Evolutionary conservation across 2,113 vertebrate genomes (phyloP).

Genomic region (Colistium nudipinnis): DNA sequence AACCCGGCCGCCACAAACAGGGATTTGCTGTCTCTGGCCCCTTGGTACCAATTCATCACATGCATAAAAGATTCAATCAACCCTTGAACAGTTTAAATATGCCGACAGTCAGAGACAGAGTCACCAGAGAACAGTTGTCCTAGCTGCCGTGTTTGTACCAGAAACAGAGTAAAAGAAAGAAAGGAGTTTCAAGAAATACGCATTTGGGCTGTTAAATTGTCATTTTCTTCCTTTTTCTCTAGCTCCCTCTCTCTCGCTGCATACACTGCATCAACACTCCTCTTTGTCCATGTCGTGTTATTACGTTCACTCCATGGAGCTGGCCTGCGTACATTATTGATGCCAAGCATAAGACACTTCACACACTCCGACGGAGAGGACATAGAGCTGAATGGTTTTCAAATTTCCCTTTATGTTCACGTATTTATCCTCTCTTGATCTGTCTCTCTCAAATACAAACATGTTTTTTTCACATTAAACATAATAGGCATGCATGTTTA

Average conservation of each 20-base stretch:
- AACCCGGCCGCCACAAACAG: constrained; percentile 16
- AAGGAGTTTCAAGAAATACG: constrained; percentile 8
- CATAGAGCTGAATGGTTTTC: constrained; percentile 13
- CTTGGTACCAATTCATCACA: constrained; percentile 48
- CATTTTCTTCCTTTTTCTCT: background rate
- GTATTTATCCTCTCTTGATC: background rate
- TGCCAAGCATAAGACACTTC: constrained; percentile 40
- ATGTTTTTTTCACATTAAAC: background rate
- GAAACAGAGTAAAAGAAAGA: background rate
- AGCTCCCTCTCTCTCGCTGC: background rate
- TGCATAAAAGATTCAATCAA: constrained; percentile 54
- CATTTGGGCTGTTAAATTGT: constrained; percentile 10
- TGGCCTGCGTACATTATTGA: constrained; percentile 44
- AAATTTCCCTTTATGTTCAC: constrained; percentile 14
- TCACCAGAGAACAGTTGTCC: constrained; percentile 16
- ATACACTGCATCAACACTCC: background rate
- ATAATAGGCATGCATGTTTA: background rate
- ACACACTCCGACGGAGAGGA: constrained; percentile 14
- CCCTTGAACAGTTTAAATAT: constrained; percentile 30
- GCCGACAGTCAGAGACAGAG: constrained; percentile 20
- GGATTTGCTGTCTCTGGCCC: constrained; percentile 25
- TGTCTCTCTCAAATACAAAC: constrained; percentile 3
- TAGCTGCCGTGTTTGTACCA: background rate
- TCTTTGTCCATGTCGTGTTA: background rate
- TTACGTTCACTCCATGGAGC: constrained; percentile 2